Base-by-base conservation (phyloP, 2,113 vertebrate genomes). In the Corythornis madagascariensis region DNA sequence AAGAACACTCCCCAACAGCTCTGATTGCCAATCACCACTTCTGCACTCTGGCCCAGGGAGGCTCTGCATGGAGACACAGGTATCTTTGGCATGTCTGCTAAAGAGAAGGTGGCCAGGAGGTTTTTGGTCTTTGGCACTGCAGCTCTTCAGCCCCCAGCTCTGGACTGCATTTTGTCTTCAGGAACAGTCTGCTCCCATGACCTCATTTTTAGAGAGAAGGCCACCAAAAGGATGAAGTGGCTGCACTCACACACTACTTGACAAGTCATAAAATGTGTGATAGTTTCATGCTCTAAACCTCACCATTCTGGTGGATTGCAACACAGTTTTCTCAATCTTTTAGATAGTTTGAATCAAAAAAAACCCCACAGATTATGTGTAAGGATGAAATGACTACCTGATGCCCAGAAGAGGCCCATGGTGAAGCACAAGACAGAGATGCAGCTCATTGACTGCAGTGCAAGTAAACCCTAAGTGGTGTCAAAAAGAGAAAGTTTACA, bases 291-390 rank as follows among this genome's bases (percentile, higher is more conserved):
- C 33, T 53, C 19, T 4, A 60, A 83, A 69, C 76, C 35, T 2
- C 16, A 82, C 7, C 33, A 33, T 35, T 61, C 24, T 55, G 24
- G 18, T 29, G 22, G 25, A 7, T 63, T 69, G 50, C 50, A 60
- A 55, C 16, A 43, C 0, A 56, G 9, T 40, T 59, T 66, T 83
- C 19, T 69, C 20, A 50, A 65, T 81, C 17, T 56, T 93, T 66
- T 53, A 18, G 3, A 60, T 2, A 43, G 17, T 79, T 40, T 56
- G 35, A 13, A 64, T 17, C n/a, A 83, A 72, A 78, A 38, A 38
- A 38, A 65, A 4, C 0, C 7, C 9, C 26, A 28, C 4, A 3
- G 45, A 75, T 15, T 64, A 69, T 1, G 3, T 33, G 16, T 17
- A 56, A 71, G 17, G 47, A 13, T 31, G 61, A 38, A 55, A 43